Conservation (phyloP, 2,888 invertebrate species). For the Allolobophora icterica region DNA sequence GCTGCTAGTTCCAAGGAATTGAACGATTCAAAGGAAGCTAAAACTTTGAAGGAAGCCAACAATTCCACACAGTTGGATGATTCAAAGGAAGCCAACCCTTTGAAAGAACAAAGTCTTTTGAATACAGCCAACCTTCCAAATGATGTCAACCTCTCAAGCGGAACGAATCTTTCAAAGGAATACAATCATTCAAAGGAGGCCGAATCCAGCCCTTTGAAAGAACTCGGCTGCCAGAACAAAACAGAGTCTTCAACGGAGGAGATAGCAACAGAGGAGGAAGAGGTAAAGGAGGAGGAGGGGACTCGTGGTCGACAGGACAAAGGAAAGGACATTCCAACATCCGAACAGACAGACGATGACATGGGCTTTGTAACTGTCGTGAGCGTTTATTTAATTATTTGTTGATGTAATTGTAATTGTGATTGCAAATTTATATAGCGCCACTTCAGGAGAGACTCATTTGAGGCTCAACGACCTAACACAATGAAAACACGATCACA, state of each 20-base stretch:
- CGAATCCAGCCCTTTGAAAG: neutral
- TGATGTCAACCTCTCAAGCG: neutral
- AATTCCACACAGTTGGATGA: neutral
- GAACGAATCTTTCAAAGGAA: neutral
- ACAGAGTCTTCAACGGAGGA: neutral
- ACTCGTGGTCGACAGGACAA: too few relatives aligned
- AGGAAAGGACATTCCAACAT: neutral
- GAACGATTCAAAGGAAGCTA: neutral
- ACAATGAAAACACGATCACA: too few relatives aligned
- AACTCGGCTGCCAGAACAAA: neutral
- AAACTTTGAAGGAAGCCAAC: too few relatives aligned
- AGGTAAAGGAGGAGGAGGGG: neutral
- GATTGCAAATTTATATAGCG: too few relatives aligned
- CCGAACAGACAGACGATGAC: neutral
- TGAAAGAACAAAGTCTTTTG: neutral
- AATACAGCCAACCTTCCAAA: neutral
- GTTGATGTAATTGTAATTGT: neutral
- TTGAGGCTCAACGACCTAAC: too few relatives aligned
- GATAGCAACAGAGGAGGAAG: neutral
- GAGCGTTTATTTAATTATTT: neutral
- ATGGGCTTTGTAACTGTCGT: neutral
- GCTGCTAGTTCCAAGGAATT: neutral
- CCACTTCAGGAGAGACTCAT: too few relatives aligned
- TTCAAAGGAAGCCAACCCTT: neutral
- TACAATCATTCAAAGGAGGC: neutral